phyloP scores from a whole-genome alignment of 2,113 vertebrate species.

The Hippocampus barbouri region DNA sequence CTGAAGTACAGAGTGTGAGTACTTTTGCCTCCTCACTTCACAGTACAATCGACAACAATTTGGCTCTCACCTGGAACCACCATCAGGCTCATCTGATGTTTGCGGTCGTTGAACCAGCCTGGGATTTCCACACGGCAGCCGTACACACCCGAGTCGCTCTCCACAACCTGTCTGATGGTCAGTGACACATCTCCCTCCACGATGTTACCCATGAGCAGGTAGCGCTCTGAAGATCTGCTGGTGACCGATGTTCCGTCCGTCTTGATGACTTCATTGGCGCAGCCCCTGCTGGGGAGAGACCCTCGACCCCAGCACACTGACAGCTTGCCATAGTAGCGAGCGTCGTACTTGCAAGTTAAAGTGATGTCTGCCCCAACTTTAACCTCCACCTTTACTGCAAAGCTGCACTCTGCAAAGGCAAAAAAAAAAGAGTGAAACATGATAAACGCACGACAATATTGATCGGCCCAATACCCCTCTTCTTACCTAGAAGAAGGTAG shows the following conservation, averaged over 20 bases:
- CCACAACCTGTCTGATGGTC: conserved; percentile 51
- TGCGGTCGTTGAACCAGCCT: conserved; percentile 70
- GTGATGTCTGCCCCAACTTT: conserved; percentile 50
- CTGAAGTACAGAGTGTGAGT: not conserved
- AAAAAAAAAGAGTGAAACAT: not conserved
- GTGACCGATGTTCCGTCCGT: conserved; percentile 43
- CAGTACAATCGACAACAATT: not conserved
- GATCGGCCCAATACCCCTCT: conserved; percentile 3
- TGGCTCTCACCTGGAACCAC: conserved; percentile 60
- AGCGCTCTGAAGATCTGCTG: conserved; percentile 50
- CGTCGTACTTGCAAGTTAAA: conserved; percentile 58
- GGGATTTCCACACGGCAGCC: conserved; percentile 69
- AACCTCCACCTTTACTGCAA: conserved; percentile 22
- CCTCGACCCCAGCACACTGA: conserved; percentile 62
- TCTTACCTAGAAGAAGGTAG: conserved; percentile 51
- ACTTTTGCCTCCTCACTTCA: not conserved
- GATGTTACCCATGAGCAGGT: conserved; percentile 46
- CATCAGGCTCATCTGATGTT: conserved; percentile 53
- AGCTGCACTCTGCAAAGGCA: conserved; percentile 25
- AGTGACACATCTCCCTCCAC: conserved; percentile 57
- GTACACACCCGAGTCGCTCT: conserved; percentile 58
- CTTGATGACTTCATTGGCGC: conserved; percentile 46
- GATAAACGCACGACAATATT: not conserved
- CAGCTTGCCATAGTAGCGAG: conserved; percentile 39
- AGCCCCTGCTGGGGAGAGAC: conserved; percentile 51